These are phyloP conservation scores for Emydoidea blandingii DNA, from an alignment of 2,797 vertebrate genomes.

Conservation along the genomic window DNA sequence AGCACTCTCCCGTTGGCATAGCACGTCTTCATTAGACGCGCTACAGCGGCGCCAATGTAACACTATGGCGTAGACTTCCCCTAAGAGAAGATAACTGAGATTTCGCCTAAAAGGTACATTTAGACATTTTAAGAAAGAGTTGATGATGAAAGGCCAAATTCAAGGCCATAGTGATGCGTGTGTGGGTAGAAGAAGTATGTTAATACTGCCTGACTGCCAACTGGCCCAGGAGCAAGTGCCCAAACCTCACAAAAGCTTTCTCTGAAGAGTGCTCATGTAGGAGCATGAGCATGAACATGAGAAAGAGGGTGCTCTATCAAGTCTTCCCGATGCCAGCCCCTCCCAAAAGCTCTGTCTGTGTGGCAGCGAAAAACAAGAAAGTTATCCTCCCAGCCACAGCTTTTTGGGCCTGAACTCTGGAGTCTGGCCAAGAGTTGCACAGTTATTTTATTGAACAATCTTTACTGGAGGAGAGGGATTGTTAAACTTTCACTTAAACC, in stretches of 20 bases:
- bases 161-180: not conserved
- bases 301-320: not conserved
- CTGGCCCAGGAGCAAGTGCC: not conserved
- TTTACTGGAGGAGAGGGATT: slow-evolving; percentile 38
- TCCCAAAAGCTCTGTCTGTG: not conserved
- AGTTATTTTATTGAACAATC: slow-evolving; percentile 41
- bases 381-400: not conserved
- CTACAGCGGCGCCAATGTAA: no score
- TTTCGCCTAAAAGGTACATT: not conserved
- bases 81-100: not conserved
- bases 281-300: not conserved
- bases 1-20: no score
- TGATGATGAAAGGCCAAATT: not conserved
- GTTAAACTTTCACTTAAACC: slow-evolving; percentile 18
- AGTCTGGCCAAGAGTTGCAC: slow-evolving; percentile 25
- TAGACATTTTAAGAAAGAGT: not conserved
- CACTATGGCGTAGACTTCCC: no score
- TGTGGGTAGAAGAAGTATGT: not conserved
- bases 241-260: not conserved
- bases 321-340: not conserved
- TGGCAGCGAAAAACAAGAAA: not conserved
- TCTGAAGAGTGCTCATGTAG: not conserved
- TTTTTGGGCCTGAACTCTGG: not conserved
- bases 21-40: no score
- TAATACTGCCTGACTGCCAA: not conserved